A percentile compares a stretch with the other conserved stretches of the same genome.
Conservation (phyloP, 2,113 vertebrate species). For the Turnix velox region DNA sequence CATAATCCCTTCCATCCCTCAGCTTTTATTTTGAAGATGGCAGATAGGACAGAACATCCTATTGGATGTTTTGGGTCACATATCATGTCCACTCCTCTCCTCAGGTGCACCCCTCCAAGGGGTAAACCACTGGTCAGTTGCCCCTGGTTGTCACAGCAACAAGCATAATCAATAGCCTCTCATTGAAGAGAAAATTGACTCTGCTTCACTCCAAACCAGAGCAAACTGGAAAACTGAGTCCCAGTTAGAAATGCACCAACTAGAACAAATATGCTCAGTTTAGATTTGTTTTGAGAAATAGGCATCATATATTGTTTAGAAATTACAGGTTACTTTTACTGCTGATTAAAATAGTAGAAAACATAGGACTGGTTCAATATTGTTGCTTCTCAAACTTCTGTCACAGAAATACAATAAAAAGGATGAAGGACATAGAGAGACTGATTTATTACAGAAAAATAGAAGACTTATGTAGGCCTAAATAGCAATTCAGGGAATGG, state of each 20-base stretch:
- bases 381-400: neutral
- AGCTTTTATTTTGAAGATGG: too few species aligned
- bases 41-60: too few species aligned
- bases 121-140: too few species aligned
- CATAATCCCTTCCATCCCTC: too few species aligned
- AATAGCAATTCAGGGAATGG: neutral
- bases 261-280: neutral
- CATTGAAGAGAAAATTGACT: too few species aligned
- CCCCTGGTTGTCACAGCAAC: too few species aligned
- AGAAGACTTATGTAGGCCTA: neutral
- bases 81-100: too few species aligned
- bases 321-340: neutral
- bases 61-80: too few species aligned
- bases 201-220: too few species aligned
- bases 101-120: too few species aligned
- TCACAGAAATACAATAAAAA: neutral
- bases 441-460: neutral
- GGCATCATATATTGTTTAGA: neutral
- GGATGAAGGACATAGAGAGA: neutral
- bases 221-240: neutral
- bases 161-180: too few species aligned
- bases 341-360: neutral
- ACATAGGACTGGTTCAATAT: neutral
- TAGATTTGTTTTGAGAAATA: neutral
- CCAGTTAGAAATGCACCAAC: neutral